Evolutionary conservation across 2,113 vertebrate genomes (phyloP).

Genomic region (Etheostoma spectabile): DNA sequence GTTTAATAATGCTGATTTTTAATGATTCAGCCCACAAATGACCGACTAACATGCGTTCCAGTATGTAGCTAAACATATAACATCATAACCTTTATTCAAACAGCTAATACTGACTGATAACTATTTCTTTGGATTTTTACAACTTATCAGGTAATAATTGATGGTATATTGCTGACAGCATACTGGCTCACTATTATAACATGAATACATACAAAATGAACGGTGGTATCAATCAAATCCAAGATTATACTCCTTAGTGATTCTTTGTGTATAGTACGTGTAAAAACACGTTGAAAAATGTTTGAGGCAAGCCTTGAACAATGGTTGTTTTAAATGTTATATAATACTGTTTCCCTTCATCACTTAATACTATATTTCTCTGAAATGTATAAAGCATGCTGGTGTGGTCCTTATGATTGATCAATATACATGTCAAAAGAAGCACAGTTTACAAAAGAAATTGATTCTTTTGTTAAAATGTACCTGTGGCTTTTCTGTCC

Average conservation of each 20-base stretch:
- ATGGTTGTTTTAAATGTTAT: neutral
- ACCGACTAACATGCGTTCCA: no score
- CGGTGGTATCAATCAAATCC: neutral
- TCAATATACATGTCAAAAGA: neutral
- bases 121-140: neutral
- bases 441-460: neutral
- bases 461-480: neutral
- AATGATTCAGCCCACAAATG: neutral
- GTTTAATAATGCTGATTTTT: no score
- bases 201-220: neutral
- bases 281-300: neutral
- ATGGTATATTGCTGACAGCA: neutral
- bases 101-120: neutral
- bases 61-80: neutral
- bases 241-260: neutral
- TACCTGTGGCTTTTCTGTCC: conserved; percentile 50
- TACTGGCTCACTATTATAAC: neutral
- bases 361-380: no score
- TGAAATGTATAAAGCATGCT: neutral
- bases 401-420: neutral
- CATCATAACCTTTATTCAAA: neutral
- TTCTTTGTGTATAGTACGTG: no score
- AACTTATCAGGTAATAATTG: neutral
- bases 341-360: no score
- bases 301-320: neutral